Evolutionary conservation across 2,888 invertebrate genomes (phyloP).

Genomic region (Listrodromus nycthemerus): DNA sequence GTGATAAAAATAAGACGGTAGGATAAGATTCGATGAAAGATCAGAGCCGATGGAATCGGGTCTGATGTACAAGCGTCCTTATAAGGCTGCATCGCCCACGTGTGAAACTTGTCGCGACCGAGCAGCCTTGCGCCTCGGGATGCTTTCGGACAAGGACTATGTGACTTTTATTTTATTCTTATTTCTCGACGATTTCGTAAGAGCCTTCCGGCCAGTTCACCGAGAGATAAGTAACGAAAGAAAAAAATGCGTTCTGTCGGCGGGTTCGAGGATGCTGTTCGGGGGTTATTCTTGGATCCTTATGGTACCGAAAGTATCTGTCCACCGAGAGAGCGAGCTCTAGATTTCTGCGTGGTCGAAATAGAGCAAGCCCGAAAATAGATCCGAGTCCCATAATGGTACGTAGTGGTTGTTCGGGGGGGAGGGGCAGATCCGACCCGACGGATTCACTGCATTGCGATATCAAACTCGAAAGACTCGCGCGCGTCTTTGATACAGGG

Average conservation of each 20-base stretch:
- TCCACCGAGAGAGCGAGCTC: constrained; percentile 66
- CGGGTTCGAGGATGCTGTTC: constrained; percentile 21
- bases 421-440: constrained; percentile 15
- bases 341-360: constrained; percentile 72
- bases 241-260: constrained; percentile 16
- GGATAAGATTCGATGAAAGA: constrained; percentile 39
- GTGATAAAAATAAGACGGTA: background rate
- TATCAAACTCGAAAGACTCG: constrained; percentile 24
- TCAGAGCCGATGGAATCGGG: constrained; percentile 62
- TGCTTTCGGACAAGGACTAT: constrained; percentile 62
- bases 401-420: background rate
- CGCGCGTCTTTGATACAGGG: constrained; percentile 20
- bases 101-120: constrained; percentile 56
- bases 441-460: constrained; percentile 4
- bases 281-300: constrained; percentile 58
- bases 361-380: constrained; percentile 73
- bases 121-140: constrained; percentile 16
- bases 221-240: too few species aligned
- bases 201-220: background rate
- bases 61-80: constrained; percentile 73
- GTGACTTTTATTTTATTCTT: constrained; percentile 13
- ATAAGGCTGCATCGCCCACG: constrained; percentile 80
- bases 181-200: constrained; percentile 48
- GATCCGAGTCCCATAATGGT: constrained; percentile 69
- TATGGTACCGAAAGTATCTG: constrained; percentile 52